Evolutionary conservation across 2,888 invertebrate genomes (phyloP).

Genomic region (Deilephila porcellus): DNA sequence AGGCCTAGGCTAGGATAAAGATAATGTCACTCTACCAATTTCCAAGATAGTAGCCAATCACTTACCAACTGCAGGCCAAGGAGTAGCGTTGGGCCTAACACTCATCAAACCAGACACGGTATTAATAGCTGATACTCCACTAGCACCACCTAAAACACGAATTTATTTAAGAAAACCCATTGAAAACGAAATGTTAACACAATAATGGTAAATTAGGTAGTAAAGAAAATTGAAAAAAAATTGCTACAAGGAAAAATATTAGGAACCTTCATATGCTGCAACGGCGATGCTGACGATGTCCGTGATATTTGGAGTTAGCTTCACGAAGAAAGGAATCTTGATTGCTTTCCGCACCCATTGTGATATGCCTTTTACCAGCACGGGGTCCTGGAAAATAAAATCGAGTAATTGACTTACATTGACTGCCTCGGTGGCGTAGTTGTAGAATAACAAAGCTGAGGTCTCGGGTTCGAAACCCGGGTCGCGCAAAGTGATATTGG

Average conservation of each 20-base stretch:
- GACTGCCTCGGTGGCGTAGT: no score
- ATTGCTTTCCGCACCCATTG: slow-evolving; percentile 94
- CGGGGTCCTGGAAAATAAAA: slow-evolving; percentile 87
- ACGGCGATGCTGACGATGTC: slow-evolving; percentile 94
- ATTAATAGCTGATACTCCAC: slow-evolving; percentile 98
- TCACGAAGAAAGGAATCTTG: slow-evolving; percentile 98
- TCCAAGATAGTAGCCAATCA: no score
- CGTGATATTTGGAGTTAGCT: slow-evolving; percentile 98
- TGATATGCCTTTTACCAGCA: slow-evolving; percentile 94
- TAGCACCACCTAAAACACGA: slow-evolving; percentile 89
- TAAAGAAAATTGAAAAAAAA: no score
- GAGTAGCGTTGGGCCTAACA: slow-evolving; percentile 90
- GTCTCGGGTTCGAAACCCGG: no score
- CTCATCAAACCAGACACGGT: slow-evolving; percentile 98
- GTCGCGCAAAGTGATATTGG: no score
- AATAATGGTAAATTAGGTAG: no score
- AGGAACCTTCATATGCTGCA: slow-evolving; percentile 93
- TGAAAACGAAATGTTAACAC: no score
- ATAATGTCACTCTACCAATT: no score
- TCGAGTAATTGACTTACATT: no score
- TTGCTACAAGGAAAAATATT: no score
- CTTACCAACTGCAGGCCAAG: slow-evolving; percentile 96
- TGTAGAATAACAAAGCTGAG: no score
- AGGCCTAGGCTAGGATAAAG: no score
- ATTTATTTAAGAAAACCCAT: background rate